A percentile compares a stretch with the other conserved stretches of the same genome.
Conservation (phyloP, 2,113 vertebrate species). For the Alethe diademata region DNA sequence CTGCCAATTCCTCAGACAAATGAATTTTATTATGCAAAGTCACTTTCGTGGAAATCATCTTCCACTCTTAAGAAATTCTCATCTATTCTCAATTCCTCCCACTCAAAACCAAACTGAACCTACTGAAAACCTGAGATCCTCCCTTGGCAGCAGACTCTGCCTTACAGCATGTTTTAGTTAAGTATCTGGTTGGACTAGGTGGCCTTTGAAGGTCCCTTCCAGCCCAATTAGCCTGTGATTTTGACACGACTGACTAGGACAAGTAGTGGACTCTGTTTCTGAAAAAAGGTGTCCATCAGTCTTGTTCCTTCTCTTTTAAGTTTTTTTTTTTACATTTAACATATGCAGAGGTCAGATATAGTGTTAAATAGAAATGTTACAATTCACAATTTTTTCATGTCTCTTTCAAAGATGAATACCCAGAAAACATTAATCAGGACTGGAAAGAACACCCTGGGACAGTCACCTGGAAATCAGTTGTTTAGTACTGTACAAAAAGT, state of each 20-base stretch:
- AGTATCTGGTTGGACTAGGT: not conserved
- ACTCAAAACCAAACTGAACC: not conserved
- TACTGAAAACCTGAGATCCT: not conserved
- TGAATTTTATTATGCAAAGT: not conserved
- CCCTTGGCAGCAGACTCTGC: not conserved
- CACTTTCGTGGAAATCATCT: not conserved
- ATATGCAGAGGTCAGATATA: not conserved
- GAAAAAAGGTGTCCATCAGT: not conserved
- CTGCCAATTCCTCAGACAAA: not conserved
- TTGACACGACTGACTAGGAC: not conserved
- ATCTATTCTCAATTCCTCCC: not conserved
- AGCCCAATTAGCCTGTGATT: not conserved
- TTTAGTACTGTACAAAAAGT: not conserved
- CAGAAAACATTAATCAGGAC: not conserved
- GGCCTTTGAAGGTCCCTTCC: not conserved
- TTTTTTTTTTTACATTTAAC: not conserved
- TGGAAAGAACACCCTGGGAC: not conserved
- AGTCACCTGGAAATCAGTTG: not conserved
- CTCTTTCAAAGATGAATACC: not conserved
- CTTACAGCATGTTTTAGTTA: not conserved
- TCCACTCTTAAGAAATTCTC: not conserved
- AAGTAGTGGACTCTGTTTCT: not conserved
- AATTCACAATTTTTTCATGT: rapidly evolving
- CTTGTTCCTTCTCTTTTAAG: not conserved
- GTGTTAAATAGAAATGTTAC: not conserved